A percentile compares a stretch with the other conserved stretches of the same genome.
Evolutionary conservation across 2,888 invertebrate genomes (phyloP).

Genomic region (Drepanosiphum platanoidis): DNA sequence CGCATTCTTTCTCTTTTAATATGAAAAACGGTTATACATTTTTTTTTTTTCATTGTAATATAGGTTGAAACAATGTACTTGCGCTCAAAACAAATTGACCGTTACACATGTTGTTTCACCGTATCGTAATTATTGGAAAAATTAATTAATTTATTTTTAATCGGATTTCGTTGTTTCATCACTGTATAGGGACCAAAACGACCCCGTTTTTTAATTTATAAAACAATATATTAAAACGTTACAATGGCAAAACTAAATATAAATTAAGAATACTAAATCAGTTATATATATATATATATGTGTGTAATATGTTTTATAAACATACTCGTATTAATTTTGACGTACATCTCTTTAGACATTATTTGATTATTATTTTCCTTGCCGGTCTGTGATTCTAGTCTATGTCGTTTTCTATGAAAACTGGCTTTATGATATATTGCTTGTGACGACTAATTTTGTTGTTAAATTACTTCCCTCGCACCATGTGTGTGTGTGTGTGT

Average conservation of each 20-base stretch:
- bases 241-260: too few relatives aligned
- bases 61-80: neutral
- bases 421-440: neutral
- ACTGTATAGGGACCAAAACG: conserved; percentile 43
- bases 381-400: conserved; percentile 59
- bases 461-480: conserved; percentile 15
- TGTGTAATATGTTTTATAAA: neutral
- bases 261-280: conserved; percentile 21
- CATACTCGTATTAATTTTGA: conserved; percentile 14
- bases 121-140: neutral
- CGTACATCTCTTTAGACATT: conserved; percentile 23
- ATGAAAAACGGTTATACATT: neutral
- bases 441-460: conserved; percentile 20
- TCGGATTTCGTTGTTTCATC: conserved; percentile 30
- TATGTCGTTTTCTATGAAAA: conserved; percentile 55
- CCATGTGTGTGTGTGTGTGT: conserved; percentile 12
- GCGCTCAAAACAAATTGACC: conserved; percentile 38
- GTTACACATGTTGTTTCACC: neutral
- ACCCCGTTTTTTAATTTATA: conserved; percentile 22
- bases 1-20: neutral
- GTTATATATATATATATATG: conserved; percentile 15
- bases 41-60: neutral
- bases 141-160: neutral
- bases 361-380: conserved; percentile 46
- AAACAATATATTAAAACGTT: too few relatives aligned